Base-by-base conservation (phyloP, 2,888 invertebrate genomes). In the Acrobasis suavella region DNA sequence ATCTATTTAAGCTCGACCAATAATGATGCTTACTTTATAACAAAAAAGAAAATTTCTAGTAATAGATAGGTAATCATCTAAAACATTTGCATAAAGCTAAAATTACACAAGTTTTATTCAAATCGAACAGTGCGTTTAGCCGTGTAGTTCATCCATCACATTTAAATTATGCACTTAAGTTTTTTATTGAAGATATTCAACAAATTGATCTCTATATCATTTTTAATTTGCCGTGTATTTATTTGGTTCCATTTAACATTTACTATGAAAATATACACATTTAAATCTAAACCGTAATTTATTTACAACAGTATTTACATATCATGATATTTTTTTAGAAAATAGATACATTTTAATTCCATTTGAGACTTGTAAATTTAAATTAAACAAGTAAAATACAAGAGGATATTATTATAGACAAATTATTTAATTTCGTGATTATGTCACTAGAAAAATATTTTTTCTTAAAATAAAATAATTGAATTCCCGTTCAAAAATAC, bases 261-360 rank as follows among this genome's bases (percentile, higher is more conserved):
- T 73, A 87, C 89, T 91, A 91, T 87, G 89, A 92, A 91, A 91
- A 92, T 91, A 92, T 91, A 90, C 88, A 90, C 81, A 80, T 86
- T 85, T 82, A 84, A 81, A 77, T 82, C 78, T 85, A 85, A 80
- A 75, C 75, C 76, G 77, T 78, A 71, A 73, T 76, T 83, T 85
- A 85, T 86, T 64, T 84, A 87, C 85, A 86, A 64, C 71, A 73
- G 68, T 85, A 85, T 89, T 79, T 89, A 89, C 86, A 89, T 73
- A 67, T 60, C 72, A 70, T 75, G 71, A 78, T 77, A 80, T 71
- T 71, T 67, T 72, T 65, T 75, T 77, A 78, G 65, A 76, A 78
- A 78, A 77, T 76, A 59, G 50, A 59, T 59, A 37, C 50, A 32
- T 59, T 49, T 49, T 32, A n/a, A 49, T 60, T 50, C 22, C 32